A percentile compares a stretch with the other conserved stretches of the same genome.
Evolutionary conservation across 2,888 invertebrate species (phyloP).

Genomic region (Ferdinandea cuprea): DNA sequence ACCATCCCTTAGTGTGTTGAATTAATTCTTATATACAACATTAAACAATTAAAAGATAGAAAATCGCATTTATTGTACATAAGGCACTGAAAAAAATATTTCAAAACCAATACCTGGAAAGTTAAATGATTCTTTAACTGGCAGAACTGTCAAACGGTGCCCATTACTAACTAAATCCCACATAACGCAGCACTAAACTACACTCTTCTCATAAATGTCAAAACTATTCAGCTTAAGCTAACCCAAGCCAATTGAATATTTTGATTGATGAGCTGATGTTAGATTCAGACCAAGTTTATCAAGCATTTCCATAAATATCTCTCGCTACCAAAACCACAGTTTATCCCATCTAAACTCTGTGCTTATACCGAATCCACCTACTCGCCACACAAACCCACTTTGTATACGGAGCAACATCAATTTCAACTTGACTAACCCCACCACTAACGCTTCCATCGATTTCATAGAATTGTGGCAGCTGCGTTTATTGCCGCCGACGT

Average conservation of each 20-base stretch:
- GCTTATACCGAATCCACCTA: constrained; percentile 19
- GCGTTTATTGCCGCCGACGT: constrained; percentile 86
- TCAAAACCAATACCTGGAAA: too few relatives aligned
- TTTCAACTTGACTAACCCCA: constrained; percentile 64
- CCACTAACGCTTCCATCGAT: constrained; percentile 45
- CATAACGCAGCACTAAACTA: constrained; percentile 1
- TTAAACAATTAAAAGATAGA: too few relatives aligned
- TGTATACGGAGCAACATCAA: too few relatives aligned
- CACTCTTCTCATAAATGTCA: constrained; percentile 25
- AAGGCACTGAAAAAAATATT: too few relatives aligned
- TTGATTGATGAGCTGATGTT: constrained; percentile 45
- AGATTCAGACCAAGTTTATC: constrained; percentile 35
- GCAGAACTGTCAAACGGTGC: not conserved
- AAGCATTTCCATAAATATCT: constrained; percentile 41
- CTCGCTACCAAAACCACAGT: not conserved
- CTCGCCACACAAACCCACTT: not conserved
- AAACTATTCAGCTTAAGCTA: constrained; percentile 36
- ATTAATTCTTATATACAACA: too few relatives aligned
- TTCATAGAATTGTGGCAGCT: constrained; percentile 85
- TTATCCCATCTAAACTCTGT: too few relatives aligned
- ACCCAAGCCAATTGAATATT: constrained; percentile 12
- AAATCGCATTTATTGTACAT: too few relatives aligned
- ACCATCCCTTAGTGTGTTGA: too few relatives aligned
- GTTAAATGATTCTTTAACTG: too few relatives aligned
- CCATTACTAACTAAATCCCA: not conserved